phyloP scores from a whole-genome alignment of 2,797 vertebrate genomes.

The Silurus lanzhouensis region DNA sequence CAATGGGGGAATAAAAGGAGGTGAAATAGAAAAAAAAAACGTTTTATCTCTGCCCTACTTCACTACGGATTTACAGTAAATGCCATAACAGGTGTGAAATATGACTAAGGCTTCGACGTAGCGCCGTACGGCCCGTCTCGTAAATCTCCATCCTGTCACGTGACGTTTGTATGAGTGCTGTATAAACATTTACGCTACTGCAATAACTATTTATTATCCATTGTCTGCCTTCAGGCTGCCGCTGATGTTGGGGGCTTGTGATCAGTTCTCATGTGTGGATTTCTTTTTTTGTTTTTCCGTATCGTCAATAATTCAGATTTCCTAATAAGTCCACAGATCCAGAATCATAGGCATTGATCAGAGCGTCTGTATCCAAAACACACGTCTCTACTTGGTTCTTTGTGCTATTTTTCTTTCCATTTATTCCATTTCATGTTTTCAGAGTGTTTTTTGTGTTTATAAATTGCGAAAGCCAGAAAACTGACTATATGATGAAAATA shows the following conservation, averaged over 20 bases:
- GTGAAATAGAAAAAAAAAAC: constrained; percentile 37
- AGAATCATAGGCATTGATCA: background rate
- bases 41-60: constrained; percentile 69
- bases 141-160: constrained; percentile 73
- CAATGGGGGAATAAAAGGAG: background rate
- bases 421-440: no score
- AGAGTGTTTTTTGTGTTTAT: no score
- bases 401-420: background rate
- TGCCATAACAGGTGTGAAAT: constrained; percentile 80
- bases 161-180: constrained; percentile 68
- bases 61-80: constrained; percentile 75
- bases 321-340: constrained; percentile 54
- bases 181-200: constrained; percentile 81
- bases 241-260: constrained; percentile 61
- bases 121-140: constrained; percentile 61
- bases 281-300: constrained; percentile 42
- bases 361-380: constrained; percentile 26
- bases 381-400: background rate
- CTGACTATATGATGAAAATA: no score
- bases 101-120: constrained; percentile 75
- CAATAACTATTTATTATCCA: constrained; percentile 72
- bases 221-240: constrained; percentile 74
- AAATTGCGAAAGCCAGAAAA: no score
- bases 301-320: constrained; percentile 62
- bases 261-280: background rate